Evolutionary conservation across 2,888 invertebrate genomes (phyloP).

Genomic region (Lasioglossum oenotherae): DNA sequence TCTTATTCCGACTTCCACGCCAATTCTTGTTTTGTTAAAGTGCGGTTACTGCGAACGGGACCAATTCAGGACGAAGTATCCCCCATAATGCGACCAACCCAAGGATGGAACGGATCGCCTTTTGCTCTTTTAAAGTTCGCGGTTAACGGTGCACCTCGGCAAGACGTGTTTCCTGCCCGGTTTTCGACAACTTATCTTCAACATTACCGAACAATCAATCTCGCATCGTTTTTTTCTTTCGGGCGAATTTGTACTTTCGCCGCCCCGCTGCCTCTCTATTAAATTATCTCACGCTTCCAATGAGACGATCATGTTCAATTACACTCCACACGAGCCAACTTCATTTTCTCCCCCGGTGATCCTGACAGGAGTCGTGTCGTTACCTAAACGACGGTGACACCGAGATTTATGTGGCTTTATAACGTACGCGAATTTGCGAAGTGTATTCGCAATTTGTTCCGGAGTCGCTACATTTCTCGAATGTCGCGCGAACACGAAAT

Average conservation of each 20-base stretch:
- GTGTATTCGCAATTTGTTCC: background rate
- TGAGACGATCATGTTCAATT: background rate
- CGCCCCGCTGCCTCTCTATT: background rate
- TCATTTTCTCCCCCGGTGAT: background rate
- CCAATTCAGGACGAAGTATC: conserved; percentile 20
- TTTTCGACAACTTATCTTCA: conserved; percentile 12
- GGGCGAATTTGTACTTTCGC: background rate
- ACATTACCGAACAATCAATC: background rate
- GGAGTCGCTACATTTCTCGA: background rate
- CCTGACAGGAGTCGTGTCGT: background rate
- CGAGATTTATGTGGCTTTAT: background rate
- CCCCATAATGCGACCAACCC: conserved; percentile 5
- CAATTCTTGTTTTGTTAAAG: background rate
- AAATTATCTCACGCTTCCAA: background rate
- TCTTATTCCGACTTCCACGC: background rate
- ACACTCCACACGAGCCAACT: background rate
- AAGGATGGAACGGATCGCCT: background rate
- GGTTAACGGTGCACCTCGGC: conserved; percentile 20
- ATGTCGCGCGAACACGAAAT: background rate
- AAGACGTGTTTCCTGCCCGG: background rate
- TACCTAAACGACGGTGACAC: background rate
- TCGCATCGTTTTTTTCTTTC: background rate
- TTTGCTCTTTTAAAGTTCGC: conserved; percentile 9
- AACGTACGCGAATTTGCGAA: background rate
- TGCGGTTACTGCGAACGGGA: background rate